Percentiles rank a stretch among this genome's conserved stretches.
Conservation (phyloP, 1,140 invertebrate genomes). For the Ditylenchus dipsaci region DNA sequence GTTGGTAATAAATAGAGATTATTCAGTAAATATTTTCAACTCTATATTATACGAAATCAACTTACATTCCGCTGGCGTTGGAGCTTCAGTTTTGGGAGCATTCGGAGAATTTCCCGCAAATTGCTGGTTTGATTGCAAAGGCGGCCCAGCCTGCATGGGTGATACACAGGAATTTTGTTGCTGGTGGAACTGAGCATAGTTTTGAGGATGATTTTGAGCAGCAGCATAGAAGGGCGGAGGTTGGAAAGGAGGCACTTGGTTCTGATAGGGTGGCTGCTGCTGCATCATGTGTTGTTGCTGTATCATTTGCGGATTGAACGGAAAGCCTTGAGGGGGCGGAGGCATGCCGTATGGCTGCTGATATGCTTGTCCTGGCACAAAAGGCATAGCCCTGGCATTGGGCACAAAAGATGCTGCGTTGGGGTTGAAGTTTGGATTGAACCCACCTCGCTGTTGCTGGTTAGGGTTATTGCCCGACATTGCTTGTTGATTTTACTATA, state of each 20-base stretch:
- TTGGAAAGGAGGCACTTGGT: neutral
- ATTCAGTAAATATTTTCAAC: too few relatives aligned
- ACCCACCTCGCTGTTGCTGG: neutral
- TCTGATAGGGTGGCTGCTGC: neutral
- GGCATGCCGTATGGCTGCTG: slow-evolving; percentile 7
- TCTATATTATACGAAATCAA: too few relatives aligned
- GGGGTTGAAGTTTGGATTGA: slow-evolving; percentile 32
- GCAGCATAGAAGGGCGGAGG: slow-evolving; percentile 14
- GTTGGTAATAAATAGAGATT: too few relatives aligned
- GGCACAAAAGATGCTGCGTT: slow-evolving; percentile 46
- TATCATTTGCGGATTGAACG: slow-evolving; percentile 5
- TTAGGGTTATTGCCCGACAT: neutral
- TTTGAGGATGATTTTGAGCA: slow-evolving; percentile 12
- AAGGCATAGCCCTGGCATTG: slow-evolving; percentile 42
- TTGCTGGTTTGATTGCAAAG: neutral
- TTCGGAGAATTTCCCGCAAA: neutral
- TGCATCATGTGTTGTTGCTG: slow-evolving; percentile 5
- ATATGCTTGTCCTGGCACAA: slow-evolving; percentile 39
- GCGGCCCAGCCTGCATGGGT: neutral
- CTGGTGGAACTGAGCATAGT: neutral
- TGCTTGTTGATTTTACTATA: neutral
- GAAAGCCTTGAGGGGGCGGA: slow-evolving; percentile 7
- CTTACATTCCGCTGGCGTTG: neutral
- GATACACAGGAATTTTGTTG: neutral
- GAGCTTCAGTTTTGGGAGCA: neutral